A percentile compares a stretch with the other conserved stretches of the same genome.
Evolutionary conservation across 2,113 vertebrate species (phyloP).

Genomic region (human (Homo sapiens)): GRCh38 chr1:191800001-191800500

Average conservation of each 20-base stretch:
- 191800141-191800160: background rate
- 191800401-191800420: background rate
- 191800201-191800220: background rate
- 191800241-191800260: background rate
- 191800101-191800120: background rate
- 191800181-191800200: background rate
- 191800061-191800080: background rate
- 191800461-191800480: no score
- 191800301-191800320: background rate
- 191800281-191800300: background rate
- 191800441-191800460: no score
- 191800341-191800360: background rate
- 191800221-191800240: background rate
- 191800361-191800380: background rate
- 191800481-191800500: no score
- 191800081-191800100: background rate
- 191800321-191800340: background rate
- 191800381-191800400: background rate
- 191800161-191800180: background rate
- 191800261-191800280: background rate
- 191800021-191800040: constrained; percentile 5
- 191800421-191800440: no score
- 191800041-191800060: background rate
- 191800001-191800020: background rate
- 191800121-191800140: background rate